Base-by-base conservation (phyloP, 2,113 vertebrate genomes). In the Phaethornis superciliosus region DNA sequence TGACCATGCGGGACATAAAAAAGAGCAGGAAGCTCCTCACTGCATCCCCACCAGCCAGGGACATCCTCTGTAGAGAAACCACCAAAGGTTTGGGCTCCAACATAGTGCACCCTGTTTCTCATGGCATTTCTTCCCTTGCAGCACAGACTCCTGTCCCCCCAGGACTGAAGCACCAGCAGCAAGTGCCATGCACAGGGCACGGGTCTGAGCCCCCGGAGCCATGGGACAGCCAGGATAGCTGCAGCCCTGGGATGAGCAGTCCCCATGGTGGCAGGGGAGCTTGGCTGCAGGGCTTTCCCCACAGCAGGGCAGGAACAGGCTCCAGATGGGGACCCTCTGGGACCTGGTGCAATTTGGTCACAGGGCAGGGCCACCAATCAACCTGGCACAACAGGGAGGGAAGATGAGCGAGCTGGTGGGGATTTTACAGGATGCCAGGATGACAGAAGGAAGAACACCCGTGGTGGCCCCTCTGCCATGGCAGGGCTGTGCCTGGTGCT, bases 401-500 rank as follows among this genome's bases (percentile, higher is more conserved):
- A 51, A 84, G 42, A 47, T 0, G 2, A 33, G 17, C 2, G 2
- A 71, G 11, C 21, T 24, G 58, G 14, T 9, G 18, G 13, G 10
- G 20, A 70, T 62, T 35, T 67, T n/a, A n/a, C 7, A 24, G 19
- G 18, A 28, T 2, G 19, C 35, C 30, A 62, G 46, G 22, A 26
- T 0, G 1, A 24, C 0, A 54, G 32, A 55, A 79, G 56, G 67
- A 37, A 35, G 23, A 16, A 7, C 30, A 4, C 28, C 10, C 0
- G 4, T 1, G 1, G 28, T 7, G 52, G 18, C 16, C 21, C 10
- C 40, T 81, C 40, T 7, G 28, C 52, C 15, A 0, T 0, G 1
- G 40, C 10, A 35, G 71, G 44, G 72, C 35, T 17, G 65, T 27
- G 78, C 58, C 19, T 2, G 2, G 15, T 1, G 6, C 76, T 49